Conservation (phyloP, 2,113 vertebrate genomes). For the Oreochromis aureus region DNA sequence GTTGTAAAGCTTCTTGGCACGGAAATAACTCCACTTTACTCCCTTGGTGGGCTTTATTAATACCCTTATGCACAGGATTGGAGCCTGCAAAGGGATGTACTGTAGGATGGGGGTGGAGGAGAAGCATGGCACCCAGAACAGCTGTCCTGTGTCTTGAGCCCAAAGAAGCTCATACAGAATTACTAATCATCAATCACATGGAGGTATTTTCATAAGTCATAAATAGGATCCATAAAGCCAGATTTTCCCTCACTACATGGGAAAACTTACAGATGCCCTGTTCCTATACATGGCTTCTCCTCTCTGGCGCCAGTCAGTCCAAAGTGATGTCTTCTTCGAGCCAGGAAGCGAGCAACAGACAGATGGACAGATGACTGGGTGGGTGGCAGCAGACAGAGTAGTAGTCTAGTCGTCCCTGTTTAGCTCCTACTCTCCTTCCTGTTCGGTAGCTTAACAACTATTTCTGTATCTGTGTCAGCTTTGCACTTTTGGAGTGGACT, state of each 20-base stretch:
- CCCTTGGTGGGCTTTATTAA: conserved; percentile 32
- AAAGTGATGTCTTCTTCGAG: conserved; percentile 39
- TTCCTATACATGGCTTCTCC: conserved; percentile 45
- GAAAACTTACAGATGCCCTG: conserved; percentile 11
- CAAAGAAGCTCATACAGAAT: conserved; percentile 28
- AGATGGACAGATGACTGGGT: conserved; percentile 27
- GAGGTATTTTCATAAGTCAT: conserved; percentile 55
- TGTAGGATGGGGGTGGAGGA: conserved; percentile 2
- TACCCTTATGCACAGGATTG: neutral
- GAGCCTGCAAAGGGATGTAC: neutral
- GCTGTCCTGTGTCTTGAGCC: conserved; percentile 31
- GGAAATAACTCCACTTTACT: neutral
- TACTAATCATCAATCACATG: conserved; percentile 53
- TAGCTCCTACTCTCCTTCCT: conserved; percentile 30
- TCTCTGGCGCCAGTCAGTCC: conserved; percentile 56
- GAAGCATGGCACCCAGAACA: conserved; percentile 18
- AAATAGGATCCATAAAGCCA: conserved; percentile 34
- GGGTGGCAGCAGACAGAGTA: conserved; percentile 7
- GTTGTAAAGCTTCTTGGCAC: neutral
- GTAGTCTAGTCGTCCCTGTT: conserved; percentile 29
- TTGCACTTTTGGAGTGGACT: conserved; percentile 32
- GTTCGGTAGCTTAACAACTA: conserved; percentile 27
- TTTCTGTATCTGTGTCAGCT: conserved; percentile 40
- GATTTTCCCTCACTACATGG: conserved; percentile 33
- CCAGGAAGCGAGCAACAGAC: conserved; percentile 49